A percentile compares a stretch with the other conserved stretches of the same genome.
Evolutionary conservation across 2,888 invertebrate species (phyloP).

Genomic region (Conchocele bisecta): DNA sequence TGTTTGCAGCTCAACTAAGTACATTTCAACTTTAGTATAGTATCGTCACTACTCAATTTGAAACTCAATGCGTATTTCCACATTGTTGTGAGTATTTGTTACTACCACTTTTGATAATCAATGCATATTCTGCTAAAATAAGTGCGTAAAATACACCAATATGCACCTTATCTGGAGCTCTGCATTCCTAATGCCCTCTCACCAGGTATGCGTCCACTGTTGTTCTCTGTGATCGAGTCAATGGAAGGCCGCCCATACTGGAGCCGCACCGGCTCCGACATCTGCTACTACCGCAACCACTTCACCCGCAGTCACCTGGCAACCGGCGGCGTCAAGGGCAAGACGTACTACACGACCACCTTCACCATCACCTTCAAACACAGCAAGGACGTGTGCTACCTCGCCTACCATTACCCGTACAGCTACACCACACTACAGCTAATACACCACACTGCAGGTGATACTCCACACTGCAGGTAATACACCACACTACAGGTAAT

Average conservation of each 20-base stretch:
- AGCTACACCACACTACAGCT: conserved; percentile 91
- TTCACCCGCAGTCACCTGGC: conserved; percentile 78
- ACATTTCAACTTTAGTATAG: too few species aligned
- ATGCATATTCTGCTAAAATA: too few species aligned
- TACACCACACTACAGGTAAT: too few species aligned
- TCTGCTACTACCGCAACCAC: conserved; percentile 92
- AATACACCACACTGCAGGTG: too few species aligned
- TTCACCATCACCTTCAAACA: conserved; percentile 91
- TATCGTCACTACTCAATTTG: too few species aligned
- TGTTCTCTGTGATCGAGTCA: conserved; percentile 92
- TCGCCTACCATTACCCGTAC: conserved; percentile 94
- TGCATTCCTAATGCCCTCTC: not conserved
- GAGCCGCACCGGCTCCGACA: conserved; percentile 89
- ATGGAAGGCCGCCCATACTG: conserved; percentile 85
- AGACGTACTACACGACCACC: conserved; percentile 89
- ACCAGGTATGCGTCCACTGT: conserved; percentile 91
- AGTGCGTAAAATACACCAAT: too few species aligned
- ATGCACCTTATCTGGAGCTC: too few species aligned
- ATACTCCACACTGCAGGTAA: too few species aligned
- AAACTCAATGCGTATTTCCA: too few species aligned
- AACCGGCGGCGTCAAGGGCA: conserved; percentile 83
- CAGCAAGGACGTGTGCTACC: conserved; percentile 90
- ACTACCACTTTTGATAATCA: too few species aligned
- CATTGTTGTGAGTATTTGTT: too few species aligned
- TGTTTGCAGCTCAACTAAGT: too few species aligned